phyloP scores from a whole-genome alignment of 2,888 invertebrate genomes.

The Rhagium mordax region DNA sequence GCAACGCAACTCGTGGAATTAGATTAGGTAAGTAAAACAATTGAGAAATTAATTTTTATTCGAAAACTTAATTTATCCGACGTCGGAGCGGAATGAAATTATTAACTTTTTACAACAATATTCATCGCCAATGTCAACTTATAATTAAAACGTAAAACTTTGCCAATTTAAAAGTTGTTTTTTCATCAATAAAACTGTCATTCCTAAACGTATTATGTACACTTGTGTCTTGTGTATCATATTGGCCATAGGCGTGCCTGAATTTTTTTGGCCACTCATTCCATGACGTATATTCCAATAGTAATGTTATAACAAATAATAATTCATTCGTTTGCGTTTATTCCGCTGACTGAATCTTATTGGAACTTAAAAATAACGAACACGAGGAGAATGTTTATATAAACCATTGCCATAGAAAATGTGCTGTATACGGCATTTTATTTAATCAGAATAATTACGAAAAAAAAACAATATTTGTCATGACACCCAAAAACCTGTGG shows the following conservation, averaged over 20 bases:
- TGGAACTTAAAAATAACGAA: too few relatives aligned
- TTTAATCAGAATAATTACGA: too few relatives aligned
- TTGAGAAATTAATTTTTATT: slow-evolving; percentile 62
- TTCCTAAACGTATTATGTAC: slow-evolving; percentile 10
- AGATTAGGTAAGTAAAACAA: slow-evolving; percentile 61
- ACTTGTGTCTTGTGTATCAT: slow-evolving; percentile 1
- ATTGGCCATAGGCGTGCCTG: neutral
- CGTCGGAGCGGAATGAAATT: slow-evolving; percentile 48
- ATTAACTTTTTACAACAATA: slow-evolving; percentile 58
- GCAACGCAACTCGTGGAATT: slow-evolving; percentile 50
- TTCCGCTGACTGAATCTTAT: too few relatives aligned
- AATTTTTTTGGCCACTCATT: neutral
- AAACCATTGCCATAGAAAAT: too few relatives aligned
- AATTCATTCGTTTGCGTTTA: too few relatives aligned
- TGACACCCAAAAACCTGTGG: too few relatives aligned
- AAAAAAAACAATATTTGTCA: too few relatives aligned
- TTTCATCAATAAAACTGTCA: slow-evolving; percentile 25
- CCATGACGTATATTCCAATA: too few relatives aligned
- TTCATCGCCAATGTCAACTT: slow-evolving; percentile 53
- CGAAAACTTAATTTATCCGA: slow-evolving; percentile 51
- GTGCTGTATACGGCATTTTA: too few relatives aligned
- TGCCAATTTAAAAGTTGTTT: slow-evolving; percentile 54
- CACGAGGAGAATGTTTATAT: too few relatives aligned
- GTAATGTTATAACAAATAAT: too few relatives aligned
- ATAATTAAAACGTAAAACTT: slow-evolving; percentile 59